phyloP scores from a whole-genome alignment of 2,113 vertebrate genomes.

The Etia nguti region DNA sequence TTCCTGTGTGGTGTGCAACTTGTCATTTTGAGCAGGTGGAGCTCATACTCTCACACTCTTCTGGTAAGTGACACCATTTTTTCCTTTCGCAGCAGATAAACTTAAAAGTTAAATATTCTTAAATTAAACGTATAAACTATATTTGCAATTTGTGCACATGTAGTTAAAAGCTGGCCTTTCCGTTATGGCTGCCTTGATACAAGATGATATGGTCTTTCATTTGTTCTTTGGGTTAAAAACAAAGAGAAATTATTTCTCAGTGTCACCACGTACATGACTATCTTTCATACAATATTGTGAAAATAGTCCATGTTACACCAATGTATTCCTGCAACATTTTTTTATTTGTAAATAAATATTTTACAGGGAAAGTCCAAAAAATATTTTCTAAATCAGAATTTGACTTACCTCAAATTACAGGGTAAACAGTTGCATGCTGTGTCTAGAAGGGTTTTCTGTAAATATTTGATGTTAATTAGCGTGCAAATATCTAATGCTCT shows the following conservation, averaged over 20 bases:
- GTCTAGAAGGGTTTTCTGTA: neutral
- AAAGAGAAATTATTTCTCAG: neutral
- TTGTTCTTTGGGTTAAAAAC: neutral
- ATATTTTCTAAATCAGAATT: neutral
- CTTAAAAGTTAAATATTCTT: neutral
- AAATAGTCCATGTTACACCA: neutral
- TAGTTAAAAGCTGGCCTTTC: neutral
- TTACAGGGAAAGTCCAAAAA: neutral
- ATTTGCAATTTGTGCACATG: neutral
- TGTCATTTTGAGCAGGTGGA: slow-evolving; percentile 40
- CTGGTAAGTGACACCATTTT: slow-evolving; percentile 54
- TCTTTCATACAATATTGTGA: neutral
- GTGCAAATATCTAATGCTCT: neutral
- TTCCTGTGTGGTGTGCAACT: slow-evolving; percentile 70
- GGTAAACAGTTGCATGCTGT: neutral
- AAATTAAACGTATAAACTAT: neutral
- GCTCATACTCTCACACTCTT: slow-evolving; percentile 32
- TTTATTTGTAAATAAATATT: neutral
- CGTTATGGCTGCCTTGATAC: neutral
- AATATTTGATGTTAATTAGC: neutral
- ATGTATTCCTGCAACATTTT: neutral
- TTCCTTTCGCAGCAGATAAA: neutral
- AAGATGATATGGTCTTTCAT: neutral
- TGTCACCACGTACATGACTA: neutral
- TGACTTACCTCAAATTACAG: neutral